A percentile compares a stretch with the other conserved stretches of the same genome.
Evolutionary conservation across 2,888 invertebrate species (phyloP).

Genomic region (Hirtodrosophila histrioides): DNA sequence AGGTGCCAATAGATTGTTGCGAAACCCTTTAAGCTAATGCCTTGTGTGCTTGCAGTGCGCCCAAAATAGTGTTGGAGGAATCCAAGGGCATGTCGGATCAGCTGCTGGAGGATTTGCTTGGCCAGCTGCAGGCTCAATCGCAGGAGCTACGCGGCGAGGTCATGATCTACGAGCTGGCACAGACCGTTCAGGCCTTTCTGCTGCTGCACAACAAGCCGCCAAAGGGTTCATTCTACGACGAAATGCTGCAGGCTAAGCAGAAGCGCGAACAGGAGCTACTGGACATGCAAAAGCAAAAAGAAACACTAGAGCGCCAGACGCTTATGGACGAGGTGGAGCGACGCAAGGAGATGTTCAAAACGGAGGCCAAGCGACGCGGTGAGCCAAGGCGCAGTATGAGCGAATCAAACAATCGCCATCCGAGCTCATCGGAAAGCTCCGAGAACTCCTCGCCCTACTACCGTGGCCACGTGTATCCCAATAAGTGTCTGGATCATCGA

Average conservation of each 20-base stretch:
- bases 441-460: slow-evolving; percentile 85
- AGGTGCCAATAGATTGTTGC: slow-evolving; percentile 80
- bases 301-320: slow-evolving; percentile 89
- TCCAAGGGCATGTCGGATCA: slow-evolving; percentile 91
- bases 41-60: slow-evolving; percentile 86
- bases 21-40: neutral
- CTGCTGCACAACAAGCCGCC: slow-evolving; percentile 92
- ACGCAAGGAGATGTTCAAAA: slow-evolving; percentile 91
- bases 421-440: slow-evolving; percentile 86
- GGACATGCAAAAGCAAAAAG: slow-evolving; percentile 87
- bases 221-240: slow-evolving; percentile 93
- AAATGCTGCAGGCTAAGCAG: slow-evolving; percentile 91
- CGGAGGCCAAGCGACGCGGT: slow-evolving; percentile 86
- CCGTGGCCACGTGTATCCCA: slow-evolving; percentile 80
- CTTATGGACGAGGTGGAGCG: slow-evolving; percentile 91
- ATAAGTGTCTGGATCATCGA: slow-evolving; percentile 85
- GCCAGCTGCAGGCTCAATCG: slow-evolving; percentile 87
- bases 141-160: slow-evolving; percentile 89
- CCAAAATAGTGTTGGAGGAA: slow-evolving; percentile 89
- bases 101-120: slow-evolving; percentile 87
- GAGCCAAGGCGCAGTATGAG: slow-evolving; percentile 85
- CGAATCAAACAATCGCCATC: slow-evolving; percentile 84
- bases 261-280: slow-evolving; percentile 88
- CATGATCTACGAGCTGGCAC: slow-evolving; percentile 93
- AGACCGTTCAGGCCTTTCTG: slow-evolving; percentile 91